Conservation (phyloP, 2,888 invertebrate species). For the Parnassius mnemosyne region DNA sequence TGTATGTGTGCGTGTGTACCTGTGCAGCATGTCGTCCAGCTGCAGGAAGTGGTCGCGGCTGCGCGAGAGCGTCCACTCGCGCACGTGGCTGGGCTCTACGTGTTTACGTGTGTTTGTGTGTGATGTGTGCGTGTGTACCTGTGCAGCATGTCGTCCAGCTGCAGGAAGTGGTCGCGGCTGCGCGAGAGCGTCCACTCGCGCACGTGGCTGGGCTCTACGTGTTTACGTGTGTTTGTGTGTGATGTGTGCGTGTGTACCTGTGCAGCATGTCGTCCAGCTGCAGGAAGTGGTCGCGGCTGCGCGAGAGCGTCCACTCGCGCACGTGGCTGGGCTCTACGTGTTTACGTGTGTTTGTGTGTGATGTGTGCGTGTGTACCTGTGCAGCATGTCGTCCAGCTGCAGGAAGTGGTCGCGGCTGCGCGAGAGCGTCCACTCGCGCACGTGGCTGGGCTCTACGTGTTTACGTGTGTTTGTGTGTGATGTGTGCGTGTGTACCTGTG, state of each 20-base stretch:
- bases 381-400: constrained; percentile 94
- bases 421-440: constrained; percentile 90
- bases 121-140: constrained; percentile 61
- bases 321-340: constrained; percentile 76
- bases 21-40: constrained; percentile 95
- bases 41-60: constrained; percentile 92
- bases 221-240: no score
- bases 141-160: constrained; percentile 96
- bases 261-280: constrained; percentile 96
- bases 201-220: constrained; percentile 74
- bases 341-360: no score
- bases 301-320: constrained; percentile 90
- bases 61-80: constrained; percentile 92
- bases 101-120: no score
- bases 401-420: constrained; percentile 92
- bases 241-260: constrained; percentile 62
- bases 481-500: constrained; percentile 81
- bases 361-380: constrained; percentile 75
- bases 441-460: constrained; percentile 71
- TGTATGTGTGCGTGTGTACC: constrained; percentile 49
- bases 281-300: constrained; percentile 92
- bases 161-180: constrained; percentile 91
- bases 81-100: constrained; percentile 76
- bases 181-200: constrained; percentile 92
- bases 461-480: no score